Base-by-base conservation (phyloP, 2,888 invertebrate species). In the Drosophila anceps region DNA sequence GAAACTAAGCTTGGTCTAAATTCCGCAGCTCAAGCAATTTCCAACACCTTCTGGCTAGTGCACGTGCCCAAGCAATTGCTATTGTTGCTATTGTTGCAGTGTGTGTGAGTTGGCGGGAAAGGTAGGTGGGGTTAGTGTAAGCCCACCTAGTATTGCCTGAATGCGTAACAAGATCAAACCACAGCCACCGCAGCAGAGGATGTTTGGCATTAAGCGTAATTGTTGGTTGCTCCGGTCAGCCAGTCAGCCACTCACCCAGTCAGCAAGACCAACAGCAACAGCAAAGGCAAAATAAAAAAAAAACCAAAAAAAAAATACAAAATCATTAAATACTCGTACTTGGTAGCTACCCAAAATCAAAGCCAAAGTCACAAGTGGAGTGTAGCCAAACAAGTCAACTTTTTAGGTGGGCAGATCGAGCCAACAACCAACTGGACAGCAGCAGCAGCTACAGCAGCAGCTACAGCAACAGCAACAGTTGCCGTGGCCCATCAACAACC, bases 191-290 rank as follows among this genome's bases (percentile, higher is more conserved):
- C 87, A 76, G 65, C 74, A 79, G 88, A 89, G 90, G 90, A 88
- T 88, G 90, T 88, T 90, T 86, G 91, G 88, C 90, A 88, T 90
- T 90, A 88, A 90, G 80, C 83, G 90, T 88, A 88, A 88, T 88
- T 88, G 90, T 76, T 82, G 81, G 77, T 79, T 77, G 75, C 73
- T 74, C 69, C 74, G 75, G 65, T 77, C 81, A 62, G 69, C 51
- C 54, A 54, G 68, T 27, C 66, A 75, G 54, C 76, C 48, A 50
- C 48, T 77, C 81, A 64, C 65, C 55, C 62, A 54, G 68, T 33
- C 66, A 79, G 54, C 62, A 18, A 50, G 48, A 50, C 29, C 48
- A 65, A 13, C 75, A 63, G 12, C 63, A 73, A 12, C 62, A 35
- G 24, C 58, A 58, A 5, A 27, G 61, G 24, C n/a, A 71, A 51